Evolutionary conservation across 2,888 invertebrate species (phyloP).

Genomic region (Thecophora atra): DNA sequence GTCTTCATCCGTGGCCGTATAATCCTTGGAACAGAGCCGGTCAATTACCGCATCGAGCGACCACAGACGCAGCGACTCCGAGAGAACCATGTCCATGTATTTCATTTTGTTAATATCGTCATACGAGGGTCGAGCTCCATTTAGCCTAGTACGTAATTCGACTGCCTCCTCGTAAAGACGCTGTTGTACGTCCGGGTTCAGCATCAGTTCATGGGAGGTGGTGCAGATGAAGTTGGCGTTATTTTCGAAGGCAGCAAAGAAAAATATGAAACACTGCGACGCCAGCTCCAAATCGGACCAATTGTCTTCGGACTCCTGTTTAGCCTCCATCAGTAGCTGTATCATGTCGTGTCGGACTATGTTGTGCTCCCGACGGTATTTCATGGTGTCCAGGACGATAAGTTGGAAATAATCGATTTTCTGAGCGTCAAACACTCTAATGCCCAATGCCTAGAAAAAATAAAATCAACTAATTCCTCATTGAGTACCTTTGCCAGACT

Average conservation of each 20-base stretch:
- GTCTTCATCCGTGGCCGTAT: slow-evolving; percentile 57
- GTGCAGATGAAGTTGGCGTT: slow-evolving; percentile 65
- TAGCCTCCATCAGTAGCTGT: slow-evolving; percentile 69
- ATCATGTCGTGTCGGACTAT: slow-evolving; percentile 69
- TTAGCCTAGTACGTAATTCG: slow-evolving; percentile 61
- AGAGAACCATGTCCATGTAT: slow-evolving; percentile 73
- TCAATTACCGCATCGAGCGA: slow-evolving; percentile 66
- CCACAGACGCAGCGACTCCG: slow-evolving; percentile 69
- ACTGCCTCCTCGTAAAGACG: slow-evolving; percentile 68
- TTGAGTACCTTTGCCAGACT: background rate
- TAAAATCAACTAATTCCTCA: no score
- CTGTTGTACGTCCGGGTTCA: slow-evolving; percentile 70
- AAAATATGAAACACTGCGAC: slow-evolving; percentile 69
- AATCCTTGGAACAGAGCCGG: slow-evolving; percentile 68
- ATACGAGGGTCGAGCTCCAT: slow-evolving; percentile 67
- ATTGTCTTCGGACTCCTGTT: slow-evolving; percentile 49
- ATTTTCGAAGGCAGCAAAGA: slow-evolving; percentile 70
- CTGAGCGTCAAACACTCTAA: slow-evolving; percentile 47
- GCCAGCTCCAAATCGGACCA: slow-evolving; percentile 64
- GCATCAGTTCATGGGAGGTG: slow-evolving; percentile 68
- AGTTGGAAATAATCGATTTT: slow-evolving; percentile 61
- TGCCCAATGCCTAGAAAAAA: slow-evolving; percentile 30
- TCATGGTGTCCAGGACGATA: slow-evolving; percentile 64
- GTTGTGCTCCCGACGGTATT: slow-evolving; percentile 60
- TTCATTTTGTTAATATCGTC: slow-evolving; percentile 69